A percentile compares a stretch with the other conserved stretches of the same genome.
phyloP scores from a whole-genome alignment of 2,113 vertebrate genomes.

The Corythoichthys intestinalis region DNA sequence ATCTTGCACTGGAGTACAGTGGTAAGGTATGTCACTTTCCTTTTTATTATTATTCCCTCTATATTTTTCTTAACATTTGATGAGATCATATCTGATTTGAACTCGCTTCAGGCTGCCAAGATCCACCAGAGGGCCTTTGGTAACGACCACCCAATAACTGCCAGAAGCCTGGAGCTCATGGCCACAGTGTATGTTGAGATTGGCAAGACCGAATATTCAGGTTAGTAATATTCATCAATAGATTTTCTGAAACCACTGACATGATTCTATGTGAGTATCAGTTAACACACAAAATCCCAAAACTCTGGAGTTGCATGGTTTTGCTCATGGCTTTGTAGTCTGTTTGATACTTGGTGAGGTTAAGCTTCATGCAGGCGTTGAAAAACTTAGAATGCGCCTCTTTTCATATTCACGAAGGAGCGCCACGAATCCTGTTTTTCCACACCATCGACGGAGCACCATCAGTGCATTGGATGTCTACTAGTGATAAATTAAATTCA shows the following conservation, averaged over 20 bases:
- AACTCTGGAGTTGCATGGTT: no score
- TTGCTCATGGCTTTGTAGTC: no score
- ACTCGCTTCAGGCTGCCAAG: conserved; percentile 71
- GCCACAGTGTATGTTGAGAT: conserved; percentile 75
- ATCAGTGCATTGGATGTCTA: no score
- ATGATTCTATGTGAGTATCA: neutral
- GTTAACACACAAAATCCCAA: neutral
- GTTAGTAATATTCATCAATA: conserved; percentile 53
- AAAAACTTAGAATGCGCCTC: no score
- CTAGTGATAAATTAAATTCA: no score
- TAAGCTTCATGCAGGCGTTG: no score
- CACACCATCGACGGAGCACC: no score
- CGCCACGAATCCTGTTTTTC: no score
- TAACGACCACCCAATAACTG: conserved; percentile 70
- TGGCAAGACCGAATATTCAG: conserved; percentile 76
- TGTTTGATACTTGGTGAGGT: no score
- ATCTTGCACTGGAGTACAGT: conserved; percentile 76
- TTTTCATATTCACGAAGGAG: no score
- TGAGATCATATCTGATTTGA: neutral
- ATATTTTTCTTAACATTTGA: neutral
- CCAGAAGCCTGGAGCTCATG: conserved; percentile 76
- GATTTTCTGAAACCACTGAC: neutral
- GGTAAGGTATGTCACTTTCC: conserved; percentile 62
- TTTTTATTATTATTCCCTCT: neutral
- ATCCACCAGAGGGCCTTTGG: conserved; percentile 76